These are phyloP conservation scores for Carollia perspicillata DNA, from an alignment of 2,113 vertebrate genomes.

Conservation along the genomic window DNA sequence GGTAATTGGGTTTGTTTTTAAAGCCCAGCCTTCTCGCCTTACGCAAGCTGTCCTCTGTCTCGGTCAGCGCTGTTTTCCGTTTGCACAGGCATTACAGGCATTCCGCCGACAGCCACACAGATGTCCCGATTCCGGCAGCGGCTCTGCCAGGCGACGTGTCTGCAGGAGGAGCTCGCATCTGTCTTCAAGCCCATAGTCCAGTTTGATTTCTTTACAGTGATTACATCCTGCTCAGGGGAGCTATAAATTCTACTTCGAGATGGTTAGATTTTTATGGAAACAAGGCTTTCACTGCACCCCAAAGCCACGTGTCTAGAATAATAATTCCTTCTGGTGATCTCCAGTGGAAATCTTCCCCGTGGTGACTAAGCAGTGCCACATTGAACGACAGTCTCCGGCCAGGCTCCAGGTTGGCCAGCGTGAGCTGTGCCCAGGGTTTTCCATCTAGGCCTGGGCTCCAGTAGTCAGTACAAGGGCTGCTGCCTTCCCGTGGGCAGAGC, in stretches of 20 bases:
- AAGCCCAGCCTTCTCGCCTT: not conserved
- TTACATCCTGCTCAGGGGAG: slow-evolving; percentile 27
- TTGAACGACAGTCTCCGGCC: not conserved
- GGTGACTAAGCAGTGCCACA: not conserved
- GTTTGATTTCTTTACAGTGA: slow-evolving; percentile 37
- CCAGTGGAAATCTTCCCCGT: not conserved
- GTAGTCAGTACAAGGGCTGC: not conserved
- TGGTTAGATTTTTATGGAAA: slow-evolving; percentile 46
- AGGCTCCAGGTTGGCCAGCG: not conserved
- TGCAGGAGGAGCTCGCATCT: not conserved
- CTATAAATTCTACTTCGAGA: not conserved
- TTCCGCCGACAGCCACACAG: not conserved
- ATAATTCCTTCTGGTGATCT: not conserved
- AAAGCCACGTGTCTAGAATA: slow-evolving; percentile 35
- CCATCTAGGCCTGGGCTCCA: not conserved
- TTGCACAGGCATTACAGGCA: not conserved
- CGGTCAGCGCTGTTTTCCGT: not conserved
- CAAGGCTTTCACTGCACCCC: slow-evolving; percentile 14
- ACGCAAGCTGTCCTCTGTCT: not conserved
- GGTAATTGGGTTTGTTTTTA: not conserved
- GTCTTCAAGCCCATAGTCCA: not conserved
- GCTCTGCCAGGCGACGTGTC: not conserved
- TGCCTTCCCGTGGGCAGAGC: not conserved
- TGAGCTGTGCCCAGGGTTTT: not conserved
- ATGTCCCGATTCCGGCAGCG: not conserved